Conservation (phyloP, 2,113 vertebrate species). For the Mormyrus lacerda region DNA sequence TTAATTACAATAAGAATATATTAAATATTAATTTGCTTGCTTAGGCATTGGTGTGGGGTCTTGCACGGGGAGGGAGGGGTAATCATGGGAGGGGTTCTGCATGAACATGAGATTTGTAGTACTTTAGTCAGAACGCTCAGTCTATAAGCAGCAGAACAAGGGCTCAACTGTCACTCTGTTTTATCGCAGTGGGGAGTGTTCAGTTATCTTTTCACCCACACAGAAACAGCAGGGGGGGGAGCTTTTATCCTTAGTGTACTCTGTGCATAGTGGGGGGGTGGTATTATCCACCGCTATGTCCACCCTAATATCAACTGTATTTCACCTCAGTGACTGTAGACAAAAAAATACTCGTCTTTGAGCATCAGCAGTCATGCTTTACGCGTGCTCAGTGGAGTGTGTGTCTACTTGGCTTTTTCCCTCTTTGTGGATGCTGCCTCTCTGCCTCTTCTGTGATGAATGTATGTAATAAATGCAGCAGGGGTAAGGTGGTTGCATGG, state of each 20-base stretch:
- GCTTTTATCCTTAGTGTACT: neutral
- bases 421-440: neutral
- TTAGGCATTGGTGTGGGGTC: neutral
- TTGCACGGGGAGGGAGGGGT: neutral
- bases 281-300: neutral
- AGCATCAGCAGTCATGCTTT: neutral
- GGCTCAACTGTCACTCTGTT: slow-evolving; percentile 6
- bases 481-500: neutral
- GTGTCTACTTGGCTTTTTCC: neutral
- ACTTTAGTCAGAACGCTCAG: neutral
- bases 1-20: neutral
- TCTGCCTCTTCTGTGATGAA: neutral
- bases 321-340: neutral
- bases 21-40: neutral
- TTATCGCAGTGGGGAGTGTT: neutral
- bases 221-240: neutral
- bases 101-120: neutral
- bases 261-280: neutral
- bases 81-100: neutral
- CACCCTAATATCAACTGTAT: neutral
- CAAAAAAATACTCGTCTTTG: neutral
- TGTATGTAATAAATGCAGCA: neutral
- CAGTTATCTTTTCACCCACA: neutral
- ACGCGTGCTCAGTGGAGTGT: neutral
- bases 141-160: neutral